phyloP scores from a whole-genome alignment of 2,113 vertebrate genomes.

The Nettapus auritus region DNA sequence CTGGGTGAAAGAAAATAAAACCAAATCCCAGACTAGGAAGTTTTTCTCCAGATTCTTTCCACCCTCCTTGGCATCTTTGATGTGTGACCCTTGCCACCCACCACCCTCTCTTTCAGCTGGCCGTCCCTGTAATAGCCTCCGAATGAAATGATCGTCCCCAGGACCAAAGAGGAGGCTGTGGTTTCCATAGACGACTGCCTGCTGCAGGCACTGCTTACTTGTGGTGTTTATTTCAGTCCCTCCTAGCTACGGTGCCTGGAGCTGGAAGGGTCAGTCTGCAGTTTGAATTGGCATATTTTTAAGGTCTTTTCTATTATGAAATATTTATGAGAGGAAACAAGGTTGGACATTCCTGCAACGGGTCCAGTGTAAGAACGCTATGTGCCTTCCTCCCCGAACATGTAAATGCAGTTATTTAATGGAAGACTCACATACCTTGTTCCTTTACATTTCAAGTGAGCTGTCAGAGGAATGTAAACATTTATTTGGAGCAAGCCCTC shows the following conservation, averaged over 20 bases:
- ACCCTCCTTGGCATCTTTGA: conserved; percentile 62
- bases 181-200: conserved; percentile 50
- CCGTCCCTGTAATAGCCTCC: conserved; percentile 48
- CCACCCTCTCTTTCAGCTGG: not conserved
- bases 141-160: conserved; percentile 11
- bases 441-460: conserved; percentile 81
- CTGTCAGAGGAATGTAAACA: conserved; percentile 80
- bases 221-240: conserved; percentile 61
- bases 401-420: conserved; percentile 77
- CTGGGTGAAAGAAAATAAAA: conserved; percentile 52
- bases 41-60: conserved; percentile 28
- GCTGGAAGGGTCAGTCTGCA: conserved; percentile 61
- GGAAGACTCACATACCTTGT: conserved; percentile 76
- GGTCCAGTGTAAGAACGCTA: conserved; percentile 69
- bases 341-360: conserved; percentile 79
- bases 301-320: conserved; percentile 77
- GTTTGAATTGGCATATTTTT: conserved; percentile 78
- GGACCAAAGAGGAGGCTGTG: conserved; percentile 33
- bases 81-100: conserved; percentile 67
- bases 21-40: conserved; percentile 6
- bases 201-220: conserved; percentile 19
- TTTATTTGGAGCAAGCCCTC: conserved; percentile 74
- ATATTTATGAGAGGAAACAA: conserved; percentile 84
- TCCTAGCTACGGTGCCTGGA: conserved; percentile 51
- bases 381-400: conserved; percentile 73